phyloP scores from a whole-genome alignment of 2,797 vertebrate species.

The Novumbra hubbsi region DNA sequence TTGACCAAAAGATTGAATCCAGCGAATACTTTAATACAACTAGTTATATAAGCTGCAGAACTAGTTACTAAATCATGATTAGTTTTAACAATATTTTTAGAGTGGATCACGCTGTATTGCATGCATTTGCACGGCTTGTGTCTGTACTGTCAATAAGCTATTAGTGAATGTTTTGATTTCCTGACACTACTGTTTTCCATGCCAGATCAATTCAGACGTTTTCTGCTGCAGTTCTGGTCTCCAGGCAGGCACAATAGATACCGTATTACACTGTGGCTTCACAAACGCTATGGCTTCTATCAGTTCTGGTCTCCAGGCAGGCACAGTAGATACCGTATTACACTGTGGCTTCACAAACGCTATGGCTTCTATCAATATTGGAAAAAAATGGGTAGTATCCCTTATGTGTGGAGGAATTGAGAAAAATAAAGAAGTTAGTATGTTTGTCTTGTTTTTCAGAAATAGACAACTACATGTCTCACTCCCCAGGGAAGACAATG shows the following conservation, averaged over 20 bases:
- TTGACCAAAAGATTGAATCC: too few species aligned
- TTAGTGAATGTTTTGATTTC: slow-evolving; percentile 39
- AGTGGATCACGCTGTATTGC: too few species aligned
- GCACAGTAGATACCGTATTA: slow-evolving; percentile 10
- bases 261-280: slow-evolving; percentile 44
- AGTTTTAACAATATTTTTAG: too few species aligned
- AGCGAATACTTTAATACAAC: too few species aligned
- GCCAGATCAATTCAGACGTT: slow-evolving; percentile 53
- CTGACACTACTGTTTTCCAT: slow-evolving; percentile 39
- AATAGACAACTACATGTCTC: slow-evolving; percentile 55
- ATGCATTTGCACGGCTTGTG: slow-evolving; percentile 31
- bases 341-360: slow-evolving; percentile 51
- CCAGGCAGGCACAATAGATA: slow-evolving; percentile 34
- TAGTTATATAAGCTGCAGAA: too few species aligned
- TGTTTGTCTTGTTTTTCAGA: slow-evolving; percentile 58
- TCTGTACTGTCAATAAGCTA: slow-evolving; percentile 50
- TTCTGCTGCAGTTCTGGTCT: slow-evolving; percentile 41
- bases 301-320: slow-evolving; percentile 57
- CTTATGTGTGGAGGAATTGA: slow-evolving; percentile 49
- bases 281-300: slow-evolving; percentile 60
- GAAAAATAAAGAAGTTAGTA: slow-evolving; percentile 59
- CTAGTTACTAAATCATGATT: too few species aligned
- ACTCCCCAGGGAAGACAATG: slow-evolving; percentile 38
- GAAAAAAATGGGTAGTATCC: slow-evolving; percentile 46
- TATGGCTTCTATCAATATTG: slow-evolving; percentile 68